These are phyloP conservation scores for Semnornis frantzii DNA, from an alignment of 2,113 vertebrate genomes.

Conservation along the genomic window DNA sequence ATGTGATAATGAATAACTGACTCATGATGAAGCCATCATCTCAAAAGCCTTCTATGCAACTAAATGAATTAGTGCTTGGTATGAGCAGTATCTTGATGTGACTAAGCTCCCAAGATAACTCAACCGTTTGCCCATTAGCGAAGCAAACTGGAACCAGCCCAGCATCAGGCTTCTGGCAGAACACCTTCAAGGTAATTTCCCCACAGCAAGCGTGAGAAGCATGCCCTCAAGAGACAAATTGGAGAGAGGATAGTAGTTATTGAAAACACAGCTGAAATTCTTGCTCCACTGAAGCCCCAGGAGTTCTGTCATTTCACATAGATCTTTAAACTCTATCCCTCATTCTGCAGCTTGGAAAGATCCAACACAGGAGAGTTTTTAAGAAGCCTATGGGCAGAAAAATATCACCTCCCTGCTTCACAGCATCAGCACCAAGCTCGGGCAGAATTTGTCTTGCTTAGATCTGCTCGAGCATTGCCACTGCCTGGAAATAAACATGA, in stretches of 20 bases:
- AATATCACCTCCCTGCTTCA: not conserved
- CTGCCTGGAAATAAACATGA: fast-evolving
- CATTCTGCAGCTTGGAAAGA: not conserved
- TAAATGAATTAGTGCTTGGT: constrained; percentile 51
- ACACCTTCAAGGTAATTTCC: constrained; percentile 37
- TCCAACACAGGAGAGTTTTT: not conserved
- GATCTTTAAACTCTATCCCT: not conserved
- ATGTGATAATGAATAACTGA: constrained; percentile 59
- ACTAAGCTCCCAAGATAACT: constrained; percentile 51
- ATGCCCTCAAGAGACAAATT: not conserved
- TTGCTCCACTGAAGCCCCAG: not conserved
- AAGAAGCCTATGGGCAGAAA: not conserved
- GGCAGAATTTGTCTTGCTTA: too few relatives aligned
- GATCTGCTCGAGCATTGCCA: not conserved
- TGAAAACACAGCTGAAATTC: not conserved
- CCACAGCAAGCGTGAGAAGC: not conserved
- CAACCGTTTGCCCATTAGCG: constrained; percentile 6
- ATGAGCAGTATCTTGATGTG: constrained; percentile 42
- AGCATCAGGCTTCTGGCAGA: constrained; percentile 21
- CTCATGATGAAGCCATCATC: constrained; percentile 65
- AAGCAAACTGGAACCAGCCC: constrained; percentile 32
- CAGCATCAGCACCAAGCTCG: not conserved
- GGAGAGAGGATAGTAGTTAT: not conserved
- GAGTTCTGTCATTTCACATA: not conserved
- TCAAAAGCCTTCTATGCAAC: constrained; percentile 37